phyloP scores from a whole-genome alignment of 2,888 invertebrate genomes.

The Masnerella sp. region DNA sequence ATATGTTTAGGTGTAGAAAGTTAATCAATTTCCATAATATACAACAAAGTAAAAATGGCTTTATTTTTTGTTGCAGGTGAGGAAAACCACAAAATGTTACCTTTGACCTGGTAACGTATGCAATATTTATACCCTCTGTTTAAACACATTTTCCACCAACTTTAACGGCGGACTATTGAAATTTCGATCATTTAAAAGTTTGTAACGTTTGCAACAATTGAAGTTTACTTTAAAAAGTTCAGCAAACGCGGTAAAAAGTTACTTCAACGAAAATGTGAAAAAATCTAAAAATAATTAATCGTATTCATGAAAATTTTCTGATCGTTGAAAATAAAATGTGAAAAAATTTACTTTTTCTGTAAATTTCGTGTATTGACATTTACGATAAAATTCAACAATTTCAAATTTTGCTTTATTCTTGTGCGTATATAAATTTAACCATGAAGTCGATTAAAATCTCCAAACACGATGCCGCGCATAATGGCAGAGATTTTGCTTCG shows the following conservation, averaged over 20 bases:
- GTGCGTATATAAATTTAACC: slow-evolving; percentile 42
- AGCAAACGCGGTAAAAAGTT: slow-evolving; percentile 34
- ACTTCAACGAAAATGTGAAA: too few relatives aligned
- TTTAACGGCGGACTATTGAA: slow-evolving; percentile 14
- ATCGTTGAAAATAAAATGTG: too few relatives aligned
- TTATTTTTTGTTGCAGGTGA: too few relatives aligned
- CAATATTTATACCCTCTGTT: slow-evolving; percentile 15
- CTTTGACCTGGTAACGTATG: slow-evolving; percentile 18
- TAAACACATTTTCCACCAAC: slow-evolving; percentile 18
- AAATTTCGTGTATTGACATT: neutral
- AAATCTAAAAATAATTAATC: too few relatives aligned
- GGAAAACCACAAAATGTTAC: too few relatives aligned
- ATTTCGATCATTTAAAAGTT: slow-evolving; percentile 35
- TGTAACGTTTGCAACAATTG: slow-evolving; percentile 50
- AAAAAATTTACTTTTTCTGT: too few relatives aligned
- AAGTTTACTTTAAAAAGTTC: slow-evolving; percentile 35
- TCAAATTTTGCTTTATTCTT: slow-evolving; percentile 1
- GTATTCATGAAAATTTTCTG: too few relatives aligned
- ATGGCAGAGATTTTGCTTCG: slow-evolving; percentile 25
- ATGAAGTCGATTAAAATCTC: slow-evolving; percentile 36
- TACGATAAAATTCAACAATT: neutral
- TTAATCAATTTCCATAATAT: too few relatives aligned
- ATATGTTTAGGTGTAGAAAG: too few relatives aligned
- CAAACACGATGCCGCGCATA: slow-evolving; percentile 29
- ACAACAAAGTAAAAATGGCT: too few relatives aligned